Evolutionary conservation across 2,113 vertebrate species (phyloP).

Genomic region (Oncorhynchus tshawytscha): DNA sequence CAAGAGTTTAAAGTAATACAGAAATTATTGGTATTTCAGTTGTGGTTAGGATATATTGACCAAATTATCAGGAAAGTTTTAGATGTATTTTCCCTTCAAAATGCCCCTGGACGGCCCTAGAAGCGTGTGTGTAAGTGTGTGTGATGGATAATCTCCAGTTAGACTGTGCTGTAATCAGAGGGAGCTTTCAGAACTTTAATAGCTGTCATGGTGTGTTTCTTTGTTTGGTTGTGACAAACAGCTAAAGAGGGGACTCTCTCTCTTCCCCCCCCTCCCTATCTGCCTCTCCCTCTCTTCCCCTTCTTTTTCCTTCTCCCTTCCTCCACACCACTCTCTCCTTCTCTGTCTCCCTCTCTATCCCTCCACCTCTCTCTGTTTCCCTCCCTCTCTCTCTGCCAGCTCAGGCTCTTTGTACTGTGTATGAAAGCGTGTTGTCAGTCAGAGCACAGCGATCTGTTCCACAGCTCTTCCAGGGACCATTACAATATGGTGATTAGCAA

Average conservation of each 20-base stretch:
- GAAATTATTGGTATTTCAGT: too few species aligned
- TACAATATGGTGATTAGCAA: slow-evolving; percentile 22
- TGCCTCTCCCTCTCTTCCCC: too few species aligned
- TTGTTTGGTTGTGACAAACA: slow-evolving; percentile 7
- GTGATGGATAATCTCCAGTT: background rate
- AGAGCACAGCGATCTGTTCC: slow-evolving; percentile 10
- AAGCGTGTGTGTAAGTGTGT: background rate
- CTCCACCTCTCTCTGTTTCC: background rate
- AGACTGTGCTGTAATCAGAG: background rate
- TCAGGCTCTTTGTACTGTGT: background rate
- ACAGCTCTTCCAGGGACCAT: slow-evolving; percentile 20
- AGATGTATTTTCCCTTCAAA: background rate
- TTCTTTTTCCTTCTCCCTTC: too few species aligned
- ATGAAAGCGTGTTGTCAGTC: background rate
- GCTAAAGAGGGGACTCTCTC: slow-evolving; percentile 18
- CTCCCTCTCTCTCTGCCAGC: background rate
- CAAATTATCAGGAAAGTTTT: background rate
- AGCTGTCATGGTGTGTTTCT: background rate
- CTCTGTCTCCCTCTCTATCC: background rate
- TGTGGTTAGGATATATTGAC: too few species aligned
- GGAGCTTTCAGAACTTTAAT: slow-evolving; percentile 3
- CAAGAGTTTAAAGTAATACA: too few species aligned
- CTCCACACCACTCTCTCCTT: too few species aligned
- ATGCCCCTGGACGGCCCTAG: too few species aligned
- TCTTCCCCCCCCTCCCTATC: too few species aligned